Conservation (phyloP, 2,888 invertebrate species). For the Epistrophe eligans region DNA sequence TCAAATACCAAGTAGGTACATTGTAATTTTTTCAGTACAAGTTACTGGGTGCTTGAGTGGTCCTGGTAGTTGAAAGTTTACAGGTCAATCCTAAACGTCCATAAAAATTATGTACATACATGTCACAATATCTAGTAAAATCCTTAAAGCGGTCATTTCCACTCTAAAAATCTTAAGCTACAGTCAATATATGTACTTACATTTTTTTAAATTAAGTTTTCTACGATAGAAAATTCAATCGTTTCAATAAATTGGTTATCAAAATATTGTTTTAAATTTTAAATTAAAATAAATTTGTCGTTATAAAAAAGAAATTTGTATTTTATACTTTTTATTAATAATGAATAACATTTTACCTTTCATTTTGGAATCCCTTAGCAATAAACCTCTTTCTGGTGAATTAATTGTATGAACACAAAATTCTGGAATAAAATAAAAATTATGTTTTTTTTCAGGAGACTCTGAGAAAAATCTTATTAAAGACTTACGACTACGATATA, state of each 20-base stretch:
- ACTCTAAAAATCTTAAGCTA: no score
- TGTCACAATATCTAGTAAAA: no score
- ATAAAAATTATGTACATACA: no score
- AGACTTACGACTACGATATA: neutral
- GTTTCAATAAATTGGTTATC: neutral
- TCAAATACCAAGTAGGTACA: no score
- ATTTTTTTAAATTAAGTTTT: neutral
- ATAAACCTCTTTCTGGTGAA: neutral
- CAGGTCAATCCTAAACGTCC: no score
- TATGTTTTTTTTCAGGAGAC: neutral
- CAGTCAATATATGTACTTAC: no score
- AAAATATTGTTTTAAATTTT: neutral
- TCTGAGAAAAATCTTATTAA: neutral
- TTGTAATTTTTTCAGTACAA: no score
- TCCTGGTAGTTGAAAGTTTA: no score
- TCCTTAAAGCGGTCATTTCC: no score
- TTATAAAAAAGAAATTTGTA: neutral
- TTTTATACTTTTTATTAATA: neutral
- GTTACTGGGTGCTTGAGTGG: no score
- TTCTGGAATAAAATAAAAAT: neutral
- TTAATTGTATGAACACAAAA: no score
- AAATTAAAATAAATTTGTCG: neutral
- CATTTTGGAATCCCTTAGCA: neutral
- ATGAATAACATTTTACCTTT: neutral
- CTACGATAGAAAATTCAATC: neutral